A percentile compares a stretch with the other conserved stretches of the same genome.
Conservation (phyloP, 2,888 invertebrate species). For the Dione juno region DNA sequence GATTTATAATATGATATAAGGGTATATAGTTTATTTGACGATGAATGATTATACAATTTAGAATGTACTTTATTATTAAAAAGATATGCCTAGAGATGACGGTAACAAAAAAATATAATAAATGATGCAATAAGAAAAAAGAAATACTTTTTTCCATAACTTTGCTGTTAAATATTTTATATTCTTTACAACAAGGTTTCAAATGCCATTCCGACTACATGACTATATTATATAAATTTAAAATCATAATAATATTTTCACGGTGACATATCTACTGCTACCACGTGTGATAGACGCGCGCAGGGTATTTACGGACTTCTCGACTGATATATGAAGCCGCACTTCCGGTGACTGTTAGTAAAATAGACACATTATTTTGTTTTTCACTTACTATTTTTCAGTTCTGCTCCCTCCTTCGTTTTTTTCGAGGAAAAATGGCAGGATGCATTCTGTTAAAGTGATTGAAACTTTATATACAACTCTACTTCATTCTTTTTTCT, state of each 20-base stretch:
- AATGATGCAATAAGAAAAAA: too few relatives aligned
- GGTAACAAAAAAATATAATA: too few relatives aligned
- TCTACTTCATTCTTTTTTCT: too few relatives aligned
- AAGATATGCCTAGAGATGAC: too few relatives aligned
- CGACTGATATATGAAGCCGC: constrained; percentile 72
- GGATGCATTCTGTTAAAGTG: constrained; percentile 1
- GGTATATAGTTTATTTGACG: too few relatives aligned
- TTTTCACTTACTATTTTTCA: constrained; percentile 26
- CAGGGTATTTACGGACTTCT: constrained; percentile 66
- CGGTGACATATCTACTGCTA: constrained; percentile 43
- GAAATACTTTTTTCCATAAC: too few relatives aligned
- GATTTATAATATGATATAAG: neutral
- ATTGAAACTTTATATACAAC: neutral
- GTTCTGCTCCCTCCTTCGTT: neutral
- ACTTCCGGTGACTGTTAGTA: constrained; percentile 59
- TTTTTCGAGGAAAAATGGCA: constrained; percentile 11
- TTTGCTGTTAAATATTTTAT: too few relatives aligned
- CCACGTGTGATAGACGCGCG: constrained; percentile 23
- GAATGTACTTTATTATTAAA: too few relatives aligned
- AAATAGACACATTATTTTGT: constrained; percentile 35
- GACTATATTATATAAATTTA: neutral
- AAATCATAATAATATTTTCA: constrained; percentile 6
- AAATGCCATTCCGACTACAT: too few relatives aligned
- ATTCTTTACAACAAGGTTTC: too few relatives aligned
- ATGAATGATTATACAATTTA: too few relatives aligned